Evolutionary conservation across 2,797 vertebrate genomes (phyloP).

Genomic region (Brachyrhaphis roseni): DNA sequence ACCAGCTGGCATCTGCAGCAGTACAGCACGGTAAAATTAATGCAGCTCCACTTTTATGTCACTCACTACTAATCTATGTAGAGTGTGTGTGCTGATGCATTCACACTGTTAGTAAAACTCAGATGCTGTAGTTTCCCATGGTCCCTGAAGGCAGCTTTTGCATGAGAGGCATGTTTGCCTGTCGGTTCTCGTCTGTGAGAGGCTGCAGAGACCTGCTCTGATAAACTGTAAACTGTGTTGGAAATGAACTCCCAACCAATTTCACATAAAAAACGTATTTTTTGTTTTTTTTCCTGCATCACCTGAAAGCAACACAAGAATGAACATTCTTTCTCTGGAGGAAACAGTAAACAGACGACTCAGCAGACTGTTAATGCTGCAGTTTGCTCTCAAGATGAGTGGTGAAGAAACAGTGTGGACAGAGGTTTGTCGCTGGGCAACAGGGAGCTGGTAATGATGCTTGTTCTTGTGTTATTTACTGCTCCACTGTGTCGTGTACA

Average conservation of each 20-base stretch:
- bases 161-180: not conserved
- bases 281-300: slow-evolving; percentile 14
- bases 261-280: not conserved
- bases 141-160: slow-evolving; percentile 3
- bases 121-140: not conserved
- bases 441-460: slow-evolving; percentile 11
- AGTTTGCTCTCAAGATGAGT: slow-evolving; percentile 7
- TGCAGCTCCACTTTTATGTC: not conserved
- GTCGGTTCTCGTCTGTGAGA: not conserved
- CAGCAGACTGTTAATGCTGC: slow-evolving; percentile 24
- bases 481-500: not conserved
- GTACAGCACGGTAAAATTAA: too few relatives aligned
- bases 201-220: not conserved
- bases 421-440: slow-evolving; percentile 16
- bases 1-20: too few relatives aligned
- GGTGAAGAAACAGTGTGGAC: not conserved
- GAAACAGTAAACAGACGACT: slow-evolving; percentile 54
- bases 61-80: not conserved
- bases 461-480: not conserved
- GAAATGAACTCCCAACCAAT: not conserved
- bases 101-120: not conserved
- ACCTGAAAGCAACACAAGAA: slow-evolving; percentile 36
- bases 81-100: not conserved
- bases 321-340: slow-evolving; percentile 33
- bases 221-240: not conserved